Base-by-base conservation (phyloP, 2,113 vertebrate genomes). In the Willisornis vidua region DNA sequence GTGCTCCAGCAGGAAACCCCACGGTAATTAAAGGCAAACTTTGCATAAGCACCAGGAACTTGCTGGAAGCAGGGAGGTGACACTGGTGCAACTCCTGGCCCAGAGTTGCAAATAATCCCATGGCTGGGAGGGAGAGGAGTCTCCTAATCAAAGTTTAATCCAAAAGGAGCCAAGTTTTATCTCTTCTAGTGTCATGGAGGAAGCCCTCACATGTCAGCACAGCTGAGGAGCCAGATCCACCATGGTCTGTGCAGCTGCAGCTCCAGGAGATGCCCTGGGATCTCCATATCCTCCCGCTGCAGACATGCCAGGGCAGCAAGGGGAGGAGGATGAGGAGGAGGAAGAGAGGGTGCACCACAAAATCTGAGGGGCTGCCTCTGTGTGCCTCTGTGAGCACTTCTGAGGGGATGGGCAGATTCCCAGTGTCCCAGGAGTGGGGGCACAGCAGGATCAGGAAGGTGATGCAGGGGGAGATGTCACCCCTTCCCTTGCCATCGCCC, bases 181-280 rank as follows among this genome's bases (percentile, higher is more conserved):
- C 43, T 14, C 45, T 49, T 17, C 37, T 14, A 25, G 20, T 1
- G 12, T 33, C 31, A 31, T 0, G 3, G 28, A 70, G 48, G 25
- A 80, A 45, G 41, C 23, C 25, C 49, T 79, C 0, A 0, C 43
- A 75, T 29, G 6, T 37, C 48, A 20, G 10, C 17, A 6, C 2
- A 10, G 3, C 49, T 25, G 45, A 43, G 39, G 29, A 68, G 72
- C 49, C 22, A n/a, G 25, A 15, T 45, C 26, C 29, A 9, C 10
- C 31, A 5, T 3, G 23, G 58, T 8, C 31, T 6, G 1, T 1
- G 63, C 31, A 22, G 24, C 41, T 7, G 49, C 46, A 79, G 66
- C 57, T 80, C 46, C 70, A 15, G 61, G 25, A 28, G 58, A 28
- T 31, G 25, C 57, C 37, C 31, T 33, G 28, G 19, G 19, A 35